Evolutionary conservation across 1,140 invertebrate species (phyloP).

Genomic region (Drosophila ercepeae): DNA sequence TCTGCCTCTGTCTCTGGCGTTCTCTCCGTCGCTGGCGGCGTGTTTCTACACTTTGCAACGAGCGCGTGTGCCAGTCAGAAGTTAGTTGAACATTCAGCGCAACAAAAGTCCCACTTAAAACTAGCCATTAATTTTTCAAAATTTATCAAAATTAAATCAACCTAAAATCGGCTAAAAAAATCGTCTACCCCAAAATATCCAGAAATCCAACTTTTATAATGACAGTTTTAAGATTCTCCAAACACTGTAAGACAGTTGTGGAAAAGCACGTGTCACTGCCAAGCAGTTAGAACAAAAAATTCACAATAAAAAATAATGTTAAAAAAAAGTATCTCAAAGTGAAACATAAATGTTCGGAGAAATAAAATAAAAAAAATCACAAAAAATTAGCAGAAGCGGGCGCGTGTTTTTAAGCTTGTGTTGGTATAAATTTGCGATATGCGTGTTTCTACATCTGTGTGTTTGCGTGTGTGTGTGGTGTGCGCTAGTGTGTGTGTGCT

Average conservation of each 20-base stretch:
- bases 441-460: background rate
- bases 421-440: slow-evolving; percentile 1
- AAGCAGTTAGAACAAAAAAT: slow-evolving; percentile 35
- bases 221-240: slow-evolving; percentile 11
- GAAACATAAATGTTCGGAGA: slow-evolving; percentile 6
- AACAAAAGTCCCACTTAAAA: slow-evolving; percentile 42
- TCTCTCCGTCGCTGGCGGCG: slow-evolving; percentile 38
- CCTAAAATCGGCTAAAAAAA: slow-evolving; percentile 7
- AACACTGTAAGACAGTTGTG: background rate
- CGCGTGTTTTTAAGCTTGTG: slow-evolving; percentile 44
- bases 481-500: slow-evolving; percentile 2
- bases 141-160: background rate
- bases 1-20: slow-evolving; percentile 1
- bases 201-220: slow-evolving; percentile 5
- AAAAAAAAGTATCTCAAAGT: background rate
- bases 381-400: slow-evolving; percentile 30
- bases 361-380: slow-evolving; percentile 5
- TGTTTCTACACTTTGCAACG: slow-evolving; percentile 49
- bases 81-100: slow-evolving; percentile 49
- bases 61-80: slow-evolving; percentile 47
- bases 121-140: background rate
- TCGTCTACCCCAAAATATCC: background rate
- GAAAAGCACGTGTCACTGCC: slow-evolving; percentile 44
- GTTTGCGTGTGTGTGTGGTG: slow-evolving; percentile 1
- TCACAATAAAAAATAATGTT: background rate